Evolutionary conservation across 2,797 vertebrate genomes (phyloP).

Genomic region (Cichlasoma orientale): DNA sequence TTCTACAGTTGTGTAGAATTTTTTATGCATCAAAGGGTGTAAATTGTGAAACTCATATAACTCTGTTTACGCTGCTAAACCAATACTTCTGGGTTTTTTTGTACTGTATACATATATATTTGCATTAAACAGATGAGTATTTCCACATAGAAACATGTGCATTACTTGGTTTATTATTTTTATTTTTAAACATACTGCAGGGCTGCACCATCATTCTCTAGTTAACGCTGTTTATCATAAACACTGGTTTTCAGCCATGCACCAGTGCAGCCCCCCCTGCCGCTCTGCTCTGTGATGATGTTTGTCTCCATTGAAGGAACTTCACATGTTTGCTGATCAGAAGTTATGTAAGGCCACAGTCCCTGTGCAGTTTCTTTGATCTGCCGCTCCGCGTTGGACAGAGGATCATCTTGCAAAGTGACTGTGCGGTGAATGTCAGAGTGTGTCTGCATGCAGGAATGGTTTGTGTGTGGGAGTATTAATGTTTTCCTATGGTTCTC

Average conservation of each 20-base stretch:
- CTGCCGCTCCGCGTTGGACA: not conserved
- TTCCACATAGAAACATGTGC: not conserved
- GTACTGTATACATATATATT: not conserved
- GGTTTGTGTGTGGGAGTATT: not conserved
- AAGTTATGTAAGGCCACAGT: constrained; percentile 7
- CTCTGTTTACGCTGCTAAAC: not conserved
- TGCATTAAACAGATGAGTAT: not conserved
- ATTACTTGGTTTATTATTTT: not conserved
- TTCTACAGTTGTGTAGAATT: not conserved
- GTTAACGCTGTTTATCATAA: too few relatives aligned
- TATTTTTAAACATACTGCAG: not conserved
- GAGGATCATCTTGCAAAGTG: not conserved
- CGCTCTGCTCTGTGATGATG: not conserved
- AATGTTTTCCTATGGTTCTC: not conserved
- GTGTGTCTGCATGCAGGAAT: not conserved
- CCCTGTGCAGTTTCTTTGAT: constrained; percentile 24
- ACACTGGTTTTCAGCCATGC: not conserved
- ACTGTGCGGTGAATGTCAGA: not conserved
- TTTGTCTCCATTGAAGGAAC: constrained; percentile 27
- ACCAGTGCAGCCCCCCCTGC: not conserved
- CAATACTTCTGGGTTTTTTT: not conserved
- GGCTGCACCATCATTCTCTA: not conserved
- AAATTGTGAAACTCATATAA: not conserved
- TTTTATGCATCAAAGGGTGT: not conserved
- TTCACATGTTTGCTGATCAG: constrained; percentile 6